These are phyloP conservation scores for Metellina segmentata DNA, from an alignment of 2,888 invertebrate genomes.

Conservation along the genomic window DNA sequence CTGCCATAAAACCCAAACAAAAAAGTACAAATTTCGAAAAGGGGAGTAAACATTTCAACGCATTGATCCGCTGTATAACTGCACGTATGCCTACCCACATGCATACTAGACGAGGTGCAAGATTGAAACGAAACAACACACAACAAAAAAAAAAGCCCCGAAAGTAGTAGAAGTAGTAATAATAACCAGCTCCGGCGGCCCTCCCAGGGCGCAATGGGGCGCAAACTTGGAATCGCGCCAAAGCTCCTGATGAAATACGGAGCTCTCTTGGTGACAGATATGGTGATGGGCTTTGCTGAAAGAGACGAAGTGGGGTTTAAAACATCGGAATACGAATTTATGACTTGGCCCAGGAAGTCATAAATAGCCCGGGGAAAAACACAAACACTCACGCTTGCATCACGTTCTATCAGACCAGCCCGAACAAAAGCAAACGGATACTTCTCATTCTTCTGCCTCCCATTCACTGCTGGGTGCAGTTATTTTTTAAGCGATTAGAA, in stretches of 20 bases:
- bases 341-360: slow-evolving; percentile 72
- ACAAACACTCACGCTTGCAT: slow-evolving; percentile 27
- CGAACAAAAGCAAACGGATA: slow-evolving; percentile 3
- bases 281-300: slow-evolving; percentile 70
- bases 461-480: background rate
- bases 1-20: no score
- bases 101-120: slow-evolving; percentile 14
- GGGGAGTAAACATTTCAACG: background rate
- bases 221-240: slow-evolving; percentile 73
- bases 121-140: slow-evolving; percentile 35
- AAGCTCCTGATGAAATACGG: slow-evolving; percentile 71
- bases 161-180: slow-evolving; percentile 51
- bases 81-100: no score
- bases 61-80: background rate
- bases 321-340: slow-evolving; percentile 74
- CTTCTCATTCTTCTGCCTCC: slow-evolving; percentile 4
- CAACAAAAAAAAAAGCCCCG: slow-evolving; percentile 21
- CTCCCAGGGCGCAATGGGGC: slow-evolving; percentile 64
- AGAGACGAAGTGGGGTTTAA: slow-evolving; percentile 74
- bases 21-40: no score
- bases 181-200: slow-evolving; percentile 36
- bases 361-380: slow-evolving; percentile 58
- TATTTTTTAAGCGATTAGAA: slow-evolving; percentile 17
- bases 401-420: slow-evolving; percentile 3
- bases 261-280: slow-evolving; percentile 74